These are phyloP conservation scores for Drosophila orena DNA, from an alignment of 1,140 invertebrate species.

Conservation along the genomic window DNA sequence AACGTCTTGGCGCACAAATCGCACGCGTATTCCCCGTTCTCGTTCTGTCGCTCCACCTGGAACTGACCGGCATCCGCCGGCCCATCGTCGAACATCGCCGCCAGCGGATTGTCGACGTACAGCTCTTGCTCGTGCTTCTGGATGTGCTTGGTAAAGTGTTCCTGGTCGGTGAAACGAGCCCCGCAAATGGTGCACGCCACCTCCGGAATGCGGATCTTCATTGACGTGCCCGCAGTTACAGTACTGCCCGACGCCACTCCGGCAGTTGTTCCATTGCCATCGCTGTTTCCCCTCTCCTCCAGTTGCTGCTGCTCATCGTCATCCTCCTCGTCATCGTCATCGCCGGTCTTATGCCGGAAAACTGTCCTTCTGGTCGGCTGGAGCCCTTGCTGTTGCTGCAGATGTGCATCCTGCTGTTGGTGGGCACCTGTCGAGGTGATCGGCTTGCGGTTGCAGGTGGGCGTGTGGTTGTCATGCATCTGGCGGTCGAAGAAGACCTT, in stretches of 20 bases:
- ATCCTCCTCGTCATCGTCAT: slow-evolving; percentile 77
- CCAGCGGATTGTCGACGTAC: slow-evolving; percentile 82
- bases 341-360: slow-evolving; percentile 78
- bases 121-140: slow-evolving; percentile 80
- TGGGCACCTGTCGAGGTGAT: slow-evolving; percentile 72
- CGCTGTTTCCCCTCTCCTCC: slow-evolving; percentile 10
- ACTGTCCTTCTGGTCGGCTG: slow-evolving; percentile 34
- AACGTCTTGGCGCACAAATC: slow-evolving; percentile 84
- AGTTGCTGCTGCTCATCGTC: slow-evolving; percentile 53
- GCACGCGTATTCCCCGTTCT: slow-evolving; percentile 84
- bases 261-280: slow-evolving; percentile 3
- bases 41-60: slow-evolving; percentile 78
- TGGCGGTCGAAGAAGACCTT: slow-evolving; percentile 83
- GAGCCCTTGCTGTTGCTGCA: slow-evolving; percentile 12
- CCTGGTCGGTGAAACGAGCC: slow-evolving; percentile 78
- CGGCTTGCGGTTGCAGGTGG: slow-evolving; percentile 81
- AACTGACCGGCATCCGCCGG: slow-evolving; percentile 80
- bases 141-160: slow-evolving; percentile 81
- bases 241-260: slow-evolving; percentile 4
- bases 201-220: slow-evolving; percentile 79
- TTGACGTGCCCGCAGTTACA: background rate
- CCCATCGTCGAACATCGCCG: slow-evolving; percentile 83
- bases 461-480: slow-evolving; percentile 81
- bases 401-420: slow-evolving; percentile 49
- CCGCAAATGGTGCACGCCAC: slow-evolving; percentile 82